Percentiles rank a stretch among this genome's conserved stretches.
Conservation (phyloP, 92 coral and sea anemone genomes). For the Paramuricea clavata region DNA sequence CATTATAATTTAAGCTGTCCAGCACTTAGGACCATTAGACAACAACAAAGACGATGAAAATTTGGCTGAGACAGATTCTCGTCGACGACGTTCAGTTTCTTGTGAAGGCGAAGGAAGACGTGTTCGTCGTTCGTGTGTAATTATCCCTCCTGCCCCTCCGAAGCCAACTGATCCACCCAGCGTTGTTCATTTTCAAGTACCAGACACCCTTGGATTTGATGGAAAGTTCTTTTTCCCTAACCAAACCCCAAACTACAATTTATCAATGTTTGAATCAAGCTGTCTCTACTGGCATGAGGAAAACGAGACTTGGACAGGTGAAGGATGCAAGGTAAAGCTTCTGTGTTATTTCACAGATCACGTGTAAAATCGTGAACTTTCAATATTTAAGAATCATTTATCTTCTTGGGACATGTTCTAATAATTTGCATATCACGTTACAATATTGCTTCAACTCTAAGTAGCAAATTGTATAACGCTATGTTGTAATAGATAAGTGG, state of each 20-base stretch:
- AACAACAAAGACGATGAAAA: background rate
- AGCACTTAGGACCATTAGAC: background rate
- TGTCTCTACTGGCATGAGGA: constrained; percentile 81
- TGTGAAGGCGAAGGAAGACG: constrained; percentile 58
- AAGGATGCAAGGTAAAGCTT: constrained; percentile 71
- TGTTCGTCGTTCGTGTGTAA: constrained; percentile 14
- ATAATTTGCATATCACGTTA: too few species aligned
- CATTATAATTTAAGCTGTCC: background rate
- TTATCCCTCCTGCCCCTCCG: constrained; percentile 81
- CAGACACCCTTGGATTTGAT: background rate
- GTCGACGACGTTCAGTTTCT: constrained; percentile 66
- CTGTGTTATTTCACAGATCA: too few species aligned
- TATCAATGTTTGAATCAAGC: constrained; percentile 61
- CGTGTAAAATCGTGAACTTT: background rate
- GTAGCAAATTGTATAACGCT: too few species aligned
- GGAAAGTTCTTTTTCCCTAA: constrained; percentile 2
- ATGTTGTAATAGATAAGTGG: too few species aligned
- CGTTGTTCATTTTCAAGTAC: constrained; percentile 55
- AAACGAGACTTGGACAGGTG: constrained; percentile 61
- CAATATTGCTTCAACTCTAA: too few species aligned
- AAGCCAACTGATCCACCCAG: constrained; percentile 73
- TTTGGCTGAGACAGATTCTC: background rate
- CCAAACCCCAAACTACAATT: background rate
- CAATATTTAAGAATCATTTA: too few species aligned
- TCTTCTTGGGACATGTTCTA: too few species aligned